Evolutionary conservation across 2,113 vertebrate genomes (phyloP).

Genomic region (Cariama cristata): DNA sequence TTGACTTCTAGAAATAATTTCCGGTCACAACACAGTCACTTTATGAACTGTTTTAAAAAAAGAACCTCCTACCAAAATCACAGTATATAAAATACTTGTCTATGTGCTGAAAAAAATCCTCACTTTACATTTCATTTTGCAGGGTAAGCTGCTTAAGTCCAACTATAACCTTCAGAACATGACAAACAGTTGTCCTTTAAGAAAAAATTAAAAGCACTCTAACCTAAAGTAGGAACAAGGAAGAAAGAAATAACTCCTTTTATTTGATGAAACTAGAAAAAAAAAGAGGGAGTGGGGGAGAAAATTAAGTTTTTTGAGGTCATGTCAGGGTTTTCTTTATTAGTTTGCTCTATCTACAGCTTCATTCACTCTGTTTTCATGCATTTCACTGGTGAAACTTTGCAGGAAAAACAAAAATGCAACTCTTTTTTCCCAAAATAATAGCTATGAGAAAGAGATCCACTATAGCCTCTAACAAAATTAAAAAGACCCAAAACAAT

Average conservation of each 20-base stretch:
- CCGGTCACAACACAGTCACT: constrained; percentile 18
- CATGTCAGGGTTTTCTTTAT: not conserved
- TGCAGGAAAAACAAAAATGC: not conserved
- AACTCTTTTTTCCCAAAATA: not conserved
- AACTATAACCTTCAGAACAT: not conserved
- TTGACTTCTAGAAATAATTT: constrained; percentile 60
- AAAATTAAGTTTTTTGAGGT: not conserved
- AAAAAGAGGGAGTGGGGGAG: not conserved
- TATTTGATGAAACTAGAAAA: not conserved
- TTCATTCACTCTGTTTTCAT: not conserved
- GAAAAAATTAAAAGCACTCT: not conserved
- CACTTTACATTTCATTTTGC: constrained; percentile 19
- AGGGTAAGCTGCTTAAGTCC: not conserved
- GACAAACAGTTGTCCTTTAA: not conserved
- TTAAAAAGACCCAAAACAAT: not conserved
- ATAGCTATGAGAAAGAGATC: not conserved
- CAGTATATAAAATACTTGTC: constrained; percentile 32
- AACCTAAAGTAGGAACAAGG: not conserved
- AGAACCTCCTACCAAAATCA: not conserved
- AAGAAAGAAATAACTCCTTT: not conserved
- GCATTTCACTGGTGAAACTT: not conserved
- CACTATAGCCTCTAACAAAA: not conserved
- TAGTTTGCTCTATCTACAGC: not conserved
- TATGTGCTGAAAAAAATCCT: constrained; percentile 9
- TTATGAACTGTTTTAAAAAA: constrained; percentile 47